Percentiles rank a stretch among this genome's conserved stretches.
phyloP scores from a whole-genome alignment of 2,888 invertebrate genomes.

The Amaurobius ferox region DNA sequence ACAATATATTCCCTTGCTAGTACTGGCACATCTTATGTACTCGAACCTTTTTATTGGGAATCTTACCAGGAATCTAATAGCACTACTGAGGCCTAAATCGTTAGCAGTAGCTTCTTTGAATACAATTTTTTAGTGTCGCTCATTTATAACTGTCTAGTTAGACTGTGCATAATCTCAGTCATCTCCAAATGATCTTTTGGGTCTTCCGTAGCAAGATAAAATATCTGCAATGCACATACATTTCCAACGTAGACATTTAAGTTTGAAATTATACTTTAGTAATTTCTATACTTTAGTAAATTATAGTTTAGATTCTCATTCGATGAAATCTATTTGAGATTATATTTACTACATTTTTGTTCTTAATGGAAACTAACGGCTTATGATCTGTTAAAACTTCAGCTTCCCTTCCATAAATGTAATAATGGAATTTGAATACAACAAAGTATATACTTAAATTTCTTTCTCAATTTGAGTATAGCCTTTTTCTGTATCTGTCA shows the following conservation, averaged over 20 bases:
- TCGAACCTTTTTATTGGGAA: too few relatives aligned
- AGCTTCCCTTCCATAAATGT: not conserved
- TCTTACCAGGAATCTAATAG: not conserved
- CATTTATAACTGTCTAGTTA: slow-evolving; percentile 10
- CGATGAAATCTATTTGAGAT: not conserved
- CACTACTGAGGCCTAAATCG: not conserved
- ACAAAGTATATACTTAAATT: not conserved
- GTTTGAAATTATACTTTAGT: not conserved
- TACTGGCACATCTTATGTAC: not conserved
- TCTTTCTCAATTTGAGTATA: not conserved
- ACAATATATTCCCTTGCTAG: not conserved
- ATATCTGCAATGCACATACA: slow-evolving; percentile 4
- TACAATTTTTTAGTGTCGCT: not conserved
- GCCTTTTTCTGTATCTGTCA: not conserved
- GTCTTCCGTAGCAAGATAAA: not conserved
- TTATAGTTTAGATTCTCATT: too few relatives aligned
- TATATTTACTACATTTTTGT: slow-evolving; percentile 1
- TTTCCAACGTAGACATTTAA: not conserved
- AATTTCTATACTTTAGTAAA: too few relatives aligned
- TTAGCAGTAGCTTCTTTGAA: not conserved
- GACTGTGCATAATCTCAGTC: not conserved
- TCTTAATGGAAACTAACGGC: not conserved
- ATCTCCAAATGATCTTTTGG: not conserved
- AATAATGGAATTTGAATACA: slow-evolving; percentile 3
- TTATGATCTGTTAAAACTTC: too few relatives aligned